Conservation (phyloP, 2,113 vertebrate species). For the Sinocyclocheilus maitianheensis region DNA sequence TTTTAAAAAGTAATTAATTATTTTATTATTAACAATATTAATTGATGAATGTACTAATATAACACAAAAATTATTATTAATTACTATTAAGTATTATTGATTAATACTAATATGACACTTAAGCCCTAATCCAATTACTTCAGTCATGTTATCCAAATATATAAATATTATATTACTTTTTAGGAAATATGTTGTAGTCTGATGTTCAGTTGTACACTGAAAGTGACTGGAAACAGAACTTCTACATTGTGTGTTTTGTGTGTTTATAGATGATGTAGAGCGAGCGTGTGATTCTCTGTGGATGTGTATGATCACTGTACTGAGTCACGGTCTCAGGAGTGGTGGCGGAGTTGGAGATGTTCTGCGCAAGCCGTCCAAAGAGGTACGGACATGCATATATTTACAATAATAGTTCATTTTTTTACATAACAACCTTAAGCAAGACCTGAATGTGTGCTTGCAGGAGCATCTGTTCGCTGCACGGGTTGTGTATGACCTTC, state of each 20-base stretch:
- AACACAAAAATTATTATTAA: neutral
- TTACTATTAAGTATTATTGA: too few relatives aligned
- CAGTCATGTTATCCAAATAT: neutral
- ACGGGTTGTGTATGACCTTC: constrained; percentile 93
- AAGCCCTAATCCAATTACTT: neutral
- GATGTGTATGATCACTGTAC: constrained; percentile 98
- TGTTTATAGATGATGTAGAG: constrained; percentile 80
- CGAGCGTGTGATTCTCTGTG: constrained; percentile 95
- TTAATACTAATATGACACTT: too few relatives aligned
- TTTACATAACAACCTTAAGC: neutral
- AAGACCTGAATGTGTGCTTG: constrained; percentile 21
- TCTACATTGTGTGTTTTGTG: neutral
- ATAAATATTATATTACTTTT: neutral
- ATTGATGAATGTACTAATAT: neutral
- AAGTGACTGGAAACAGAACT: neutral
- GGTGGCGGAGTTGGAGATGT: constrained; percentile 97
- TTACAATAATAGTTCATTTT: neutral
- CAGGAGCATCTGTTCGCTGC: constrained; percentile 96
- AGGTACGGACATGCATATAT: constrained; percentile 74
- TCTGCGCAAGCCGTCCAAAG: constrained; percentile 94
- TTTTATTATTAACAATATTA: too few relatives aligned
- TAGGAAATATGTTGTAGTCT: neutral
- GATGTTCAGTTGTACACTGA: neutral
- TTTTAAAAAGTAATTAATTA: too few relatives aligned
- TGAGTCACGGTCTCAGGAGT: constrained; percentile 95